Percentiles rank a stretch among this genome's conserved stretches.
Conservation (phyloP, 1,140 invertebrate species). For the Meloidogyne hapla region DNA sequence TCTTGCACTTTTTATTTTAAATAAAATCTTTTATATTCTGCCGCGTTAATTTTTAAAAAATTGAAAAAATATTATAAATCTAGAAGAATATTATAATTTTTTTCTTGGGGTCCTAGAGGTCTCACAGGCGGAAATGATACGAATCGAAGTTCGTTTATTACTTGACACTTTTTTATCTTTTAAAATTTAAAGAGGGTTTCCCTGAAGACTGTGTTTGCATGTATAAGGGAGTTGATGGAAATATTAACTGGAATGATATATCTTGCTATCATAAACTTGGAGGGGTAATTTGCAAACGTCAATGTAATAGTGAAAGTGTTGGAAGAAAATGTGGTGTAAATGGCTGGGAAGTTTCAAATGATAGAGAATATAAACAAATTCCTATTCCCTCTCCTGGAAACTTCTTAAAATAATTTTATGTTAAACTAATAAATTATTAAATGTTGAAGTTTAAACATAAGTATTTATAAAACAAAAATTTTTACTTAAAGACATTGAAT, state of each 20-base stretch:
- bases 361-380: neutral
- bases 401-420: too few species aligned
- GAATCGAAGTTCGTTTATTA: neutral
- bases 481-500: too few species aligned
- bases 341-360: neutral
- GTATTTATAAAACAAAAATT: too few species aligned
- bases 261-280: neutral
- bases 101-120: neutral
- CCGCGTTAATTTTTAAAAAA: too few species aligned
- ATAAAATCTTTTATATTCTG: too few species aligned
- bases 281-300: neutral
- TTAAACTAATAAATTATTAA: too few species aligned
- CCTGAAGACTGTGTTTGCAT: neutral
- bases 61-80: too few species aligned
- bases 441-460: too few species aligned
- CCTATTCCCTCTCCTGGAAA: neutral
- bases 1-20: too few species aligned
- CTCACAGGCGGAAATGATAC: neutral
- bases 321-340: neutral
- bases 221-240: neutral
- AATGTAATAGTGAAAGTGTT: neutral
- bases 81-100: too few species aligned
- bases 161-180: neutral
- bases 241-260: neutral
- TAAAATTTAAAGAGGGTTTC: neutral